phyloP scores from a whole-genome alignment of 2,888 invertebrate genomes.

The Lapara coniferarum region DNA sequence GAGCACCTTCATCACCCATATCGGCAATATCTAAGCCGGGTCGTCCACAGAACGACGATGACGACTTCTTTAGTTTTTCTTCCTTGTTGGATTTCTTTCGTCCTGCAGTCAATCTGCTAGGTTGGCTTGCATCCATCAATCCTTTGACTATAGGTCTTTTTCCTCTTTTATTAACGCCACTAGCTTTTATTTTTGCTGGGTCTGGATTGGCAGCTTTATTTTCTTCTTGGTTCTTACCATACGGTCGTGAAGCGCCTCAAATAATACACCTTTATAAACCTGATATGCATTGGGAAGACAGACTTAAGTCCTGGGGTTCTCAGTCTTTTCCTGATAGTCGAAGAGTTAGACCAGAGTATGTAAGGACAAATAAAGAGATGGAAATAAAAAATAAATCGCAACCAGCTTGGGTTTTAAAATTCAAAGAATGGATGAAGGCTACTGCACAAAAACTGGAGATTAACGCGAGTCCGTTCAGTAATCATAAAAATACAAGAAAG shows the following conservation, averaged over 20 bases:
- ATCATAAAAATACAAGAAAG: slow-evolving; percentile 60
- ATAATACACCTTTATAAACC: slow-evolving; percentile 70
- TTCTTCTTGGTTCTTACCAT: slow-evolving; percentile 86
- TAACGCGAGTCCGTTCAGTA: slow-evolving; percentile 37
- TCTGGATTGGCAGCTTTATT: slow-evolving; percentile 85
- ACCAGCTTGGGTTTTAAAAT: slow-evolving; percentile 52
- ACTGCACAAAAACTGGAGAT: slow-evolving; percentile 49
- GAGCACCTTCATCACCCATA: slow-evolving; percentile 56
- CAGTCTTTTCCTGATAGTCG: slow-evolving; percentile 67
- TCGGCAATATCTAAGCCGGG: slow-evolving; percentile 59
- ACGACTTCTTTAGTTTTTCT: slow-evolving; percentile 78
- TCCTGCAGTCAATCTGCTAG: slow-evolving; percentile 78
- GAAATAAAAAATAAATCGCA: slow-evolving; percentile 37
- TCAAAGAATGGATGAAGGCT: slow-evolving; percentile 59
- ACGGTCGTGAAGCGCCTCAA: slow-evolving; percentile 70
- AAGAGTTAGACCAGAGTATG: slow-evolving; percentile 44
- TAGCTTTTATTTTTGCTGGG: slow-evolving; percentile 85
- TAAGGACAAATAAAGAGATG: slow-evolving; percentile 47
- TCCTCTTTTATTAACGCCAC: slow-evolving; percentile 85
- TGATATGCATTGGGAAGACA: slow-evolving; percentile 84
- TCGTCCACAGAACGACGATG: slow-evolving; percentile 64
- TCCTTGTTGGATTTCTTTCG: slow-evolving; percentile 73
- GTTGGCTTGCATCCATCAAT: slow-evolving; percentile 81
- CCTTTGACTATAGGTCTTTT: slow-evolving; percentile 84
- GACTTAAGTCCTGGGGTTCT: slow-evolving; percentile 80